These are phyloP conservation scores for Connochaetes taurinus DNA, from an alignment of 2,113 vertebrate genomes.

Conservation along the genomic window DNA sequence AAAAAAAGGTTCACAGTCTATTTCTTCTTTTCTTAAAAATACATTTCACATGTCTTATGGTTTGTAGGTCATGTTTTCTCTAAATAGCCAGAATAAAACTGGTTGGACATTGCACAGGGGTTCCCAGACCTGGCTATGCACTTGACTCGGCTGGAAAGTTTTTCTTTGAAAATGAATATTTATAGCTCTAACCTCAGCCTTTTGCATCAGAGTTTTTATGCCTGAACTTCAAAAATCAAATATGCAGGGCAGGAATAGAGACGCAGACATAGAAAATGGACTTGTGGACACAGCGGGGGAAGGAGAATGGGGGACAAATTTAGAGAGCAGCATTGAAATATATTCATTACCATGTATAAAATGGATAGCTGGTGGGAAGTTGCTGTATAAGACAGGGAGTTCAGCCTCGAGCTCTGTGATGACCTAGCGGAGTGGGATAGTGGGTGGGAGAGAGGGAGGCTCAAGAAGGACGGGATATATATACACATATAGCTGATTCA, in stretches of 20 bases:
- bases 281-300: background rate
- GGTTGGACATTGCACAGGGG: background rate
- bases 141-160: background rate
- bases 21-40: background rate
- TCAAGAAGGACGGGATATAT: background rate
- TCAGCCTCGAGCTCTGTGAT: background rate
- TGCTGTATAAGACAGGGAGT: background rate
- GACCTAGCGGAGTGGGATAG: background rate
- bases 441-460: background rate
- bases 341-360: background rate
- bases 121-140: background rate
- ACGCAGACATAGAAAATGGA: background rate
- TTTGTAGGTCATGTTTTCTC: background rate
- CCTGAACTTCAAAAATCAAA: background rate
- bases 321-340: background rate
- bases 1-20: background rate
- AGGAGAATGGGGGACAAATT: background rate
- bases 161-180: background rate
- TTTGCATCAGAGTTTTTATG: background rate
- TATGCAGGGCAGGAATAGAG: background rate
- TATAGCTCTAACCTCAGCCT: background rate
- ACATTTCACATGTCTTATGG: background rate
- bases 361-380: background rate
- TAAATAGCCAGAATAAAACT: background rate
- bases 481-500: background rate